Evolutionary conservation across 2,888 invertebrate genomes (phyloP).

Genomic region (Dendrolimus pini): DNA sequence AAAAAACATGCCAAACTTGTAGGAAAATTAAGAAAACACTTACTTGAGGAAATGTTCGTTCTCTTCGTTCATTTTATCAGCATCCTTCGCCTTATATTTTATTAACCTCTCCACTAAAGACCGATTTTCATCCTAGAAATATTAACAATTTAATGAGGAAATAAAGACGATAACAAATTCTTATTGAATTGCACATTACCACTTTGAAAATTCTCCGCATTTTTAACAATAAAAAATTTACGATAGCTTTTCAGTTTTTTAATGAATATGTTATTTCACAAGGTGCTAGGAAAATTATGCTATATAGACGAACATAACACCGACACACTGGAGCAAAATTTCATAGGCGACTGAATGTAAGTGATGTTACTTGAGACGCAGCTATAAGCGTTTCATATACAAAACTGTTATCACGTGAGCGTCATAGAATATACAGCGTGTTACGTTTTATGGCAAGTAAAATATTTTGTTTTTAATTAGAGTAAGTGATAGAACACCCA

Average conservation of each 20-base stretch:
- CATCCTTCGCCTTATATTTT: slow-evolving; percentile 95
- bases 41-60: slow-evolving; percentile 95
- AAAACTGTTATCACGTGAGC: slow-evolving; percentile 49
- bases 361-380: slow-evolving; percentile 40
- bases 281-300: neutral
- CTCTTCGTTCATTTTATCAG: slow-evolving; percentile 97
- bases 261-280: neutral
- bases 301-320: slow-evolving; percentile 5
- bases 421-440: slow-evolving; percentile 58
- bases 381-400: slow-evolving; percentile 47
- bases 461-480: slow-evolving; percentile 18
- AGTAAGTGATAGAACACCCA: slow-evolving; percentile 11
- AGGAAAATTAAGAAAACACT: slow-evolving; percentile 36
- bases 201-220: slow-evolving; percentile 29
- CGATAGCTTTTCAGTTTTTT: neutral
- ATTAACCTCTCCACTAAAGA: slow-evolving; percentile 91
- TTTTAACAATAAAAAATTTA: slow-evolving; percentile 8
- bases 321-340: slow-evolving; percentile 31
- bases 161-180: slow-evolving; percentile 1
- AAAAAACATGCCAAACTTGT: slow-evolving; percentile 24
- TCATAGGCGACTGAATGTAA: slow-evolving; percentile 43
- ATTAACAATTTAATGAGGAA: slow-evolving; percentile 17
- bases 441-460: slow-evolving; percentile 30
- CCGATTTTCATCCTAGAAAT: slow-evolving; percentile 89
- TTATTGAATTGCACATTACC: slow-evolving; percentile 12